phyloP scores from a whole-genome alignment of 2,113 vertebrate species.

The Pungitius pungitius region DNA sequence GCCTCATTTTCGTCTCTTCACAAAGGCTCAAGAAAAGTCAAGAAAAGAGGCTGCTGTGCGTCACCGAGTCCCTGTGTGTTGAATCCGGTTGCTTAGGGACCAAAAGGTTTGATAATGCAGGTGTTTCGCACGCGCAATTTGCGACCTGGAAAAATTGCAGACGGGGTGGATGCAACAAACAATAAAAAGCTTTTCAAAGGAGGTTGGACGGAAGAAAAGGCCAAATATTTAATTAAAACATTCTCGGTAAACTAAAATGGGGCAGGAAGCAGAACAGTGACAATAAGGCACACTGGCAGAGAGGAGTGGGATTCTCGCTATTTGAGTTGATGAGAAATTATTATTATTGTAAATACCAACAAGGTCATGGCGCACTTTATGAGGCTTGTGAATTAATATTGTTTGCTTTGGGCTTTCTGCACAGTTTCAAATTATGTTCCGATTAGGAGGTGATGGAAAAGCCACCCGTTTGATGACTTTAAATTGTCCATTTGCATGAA shows the following conservation, averaged over 20 bases:
- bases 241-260: background rate
- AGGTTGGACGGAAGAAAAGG: background rate
- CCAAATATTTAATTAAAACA: background rate
- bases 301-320: too few relatives aligned
- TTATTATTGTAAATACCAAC: background rate
- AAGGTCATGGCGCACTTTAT: background rate
- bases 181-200: background rate
- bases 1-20: background rate
- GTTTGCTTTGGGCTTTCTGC: conserved; percentile 15
- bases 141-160: background rate
- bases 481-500: conserved; percentile 40
- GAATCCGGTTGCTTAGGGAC: background rate
- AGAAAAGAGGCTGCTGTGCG: background rate
- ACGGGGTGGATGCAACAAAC: background rate
- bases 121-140: background rate
- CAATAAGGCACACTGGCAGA: too few relatives aligned
- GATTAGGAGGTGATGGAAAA: conserved; percentile 20
- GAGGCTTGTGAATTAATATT: conserved; percentile 23
- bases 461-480: conserved; percentile 26
- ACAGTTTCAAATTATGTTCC: conserved; percentile 22
- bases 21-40: background rate
- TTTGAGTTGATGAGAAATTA: background rate
- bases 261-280: too few relatives aligned
- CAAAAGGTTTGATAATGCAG: background rate
- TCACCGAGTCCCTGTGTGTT: background rate